These are phyloP conservation scores for Trichonephila inaurata DNA, from an alignment of 1,140 invertebrate genomes.

Conservation along the genomic window DNA sequence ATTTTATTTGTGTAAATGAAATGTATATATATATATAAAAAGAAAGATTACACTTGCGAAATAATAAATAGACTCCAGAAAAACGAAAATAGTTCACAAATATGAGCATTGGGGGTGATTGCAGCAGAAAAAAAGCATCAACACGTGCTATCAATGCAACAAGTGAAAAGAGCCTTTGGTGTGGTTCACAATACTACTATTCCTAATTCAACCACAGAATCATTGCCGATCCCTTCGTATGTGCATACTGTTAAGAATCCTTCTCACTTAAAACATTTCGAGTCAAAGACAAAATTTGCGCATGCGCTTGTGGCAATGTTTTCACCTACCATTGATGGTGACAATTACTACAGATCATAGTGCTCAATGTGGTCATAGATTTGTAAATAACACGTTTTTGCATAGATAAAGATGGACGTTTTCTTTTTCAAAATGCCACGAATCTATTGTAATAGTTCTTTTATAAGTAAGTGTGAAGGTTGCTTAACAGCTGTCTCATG, in stretches of 20 bases:
- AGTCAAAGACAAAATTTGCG: neutral
- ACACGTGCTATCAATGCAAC: slow-evolving; percentile 44
- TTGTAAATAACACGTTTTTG: neutral
- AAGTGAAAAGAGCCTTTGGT: slow-evolving; percentile 9
- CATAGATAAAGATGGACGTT: neutral
- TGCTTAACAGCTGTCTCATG: neutral
- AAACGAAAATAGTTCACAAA: neutral
- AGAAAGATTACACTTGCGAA: neutral
- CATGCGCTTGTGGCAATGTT: neutral
- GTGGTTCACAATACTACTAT: neutral
- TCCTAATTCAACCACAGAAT: neutral
- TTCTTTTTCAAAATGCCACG: neutral
- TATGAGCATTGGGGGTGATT: slow-evolving; percentile 48
- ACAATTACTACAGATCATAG: neutral
- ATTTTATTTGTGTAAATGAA: neutral
- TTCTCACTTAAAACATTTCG: neutral
- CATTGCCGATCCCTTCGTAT: neutral
- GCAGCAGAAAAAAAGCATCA: slow-evolving; percentile 49
- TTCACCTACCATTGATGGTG: neutral
- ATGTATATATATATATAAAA: neutral
- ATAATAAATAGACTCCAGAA: neutral
- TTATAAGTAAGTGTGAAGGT: neutral
- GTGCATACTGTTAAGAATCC: neutral
- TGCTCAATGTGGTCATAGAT: neutral
- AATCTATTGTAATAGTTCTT: neutral